A percentile compares a stretch with the other conserved stretches of the same genome.
Conservation (phyloP, 2,888 invertebrate genomes). For the Troides oblongomaculatus region DNA sequence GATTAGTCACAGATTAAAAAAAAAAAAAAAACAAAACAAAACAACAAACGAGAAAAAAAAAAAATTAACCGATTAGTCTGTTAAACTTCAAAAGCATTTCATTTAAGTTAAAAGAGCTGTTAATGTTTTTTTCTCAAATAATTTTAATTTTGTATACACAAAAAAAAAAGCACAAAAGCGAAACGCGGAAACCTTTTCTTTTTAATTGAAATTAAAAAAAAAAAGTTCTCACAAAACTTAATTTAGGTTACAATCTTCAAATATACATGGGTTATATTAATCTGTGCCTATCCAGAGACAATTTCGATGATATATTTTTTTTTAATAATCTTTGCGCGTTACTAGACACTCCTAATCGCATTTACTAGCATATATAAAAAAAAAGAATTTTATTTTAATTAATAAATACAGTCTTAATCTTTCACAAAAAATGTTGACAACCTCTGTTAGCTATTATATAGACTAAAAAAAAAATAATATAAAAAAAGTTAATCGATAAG, state of each 20-base stretch:
- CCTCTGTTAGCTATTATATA: background rate
- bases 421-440: background rate
- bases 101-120: constrained; percentile 47
- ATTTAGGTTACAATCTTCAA: constrained; percentile 33
- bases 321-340: constrained; percentile 12
- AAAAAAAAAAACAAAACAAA: constrained; percentile 41
- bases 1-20: constrained; percentile 66
- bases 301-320: constrained; percentile 40
- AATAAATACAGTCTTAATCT: constrained; percentile 13
- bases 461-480: constrained; percentile 5
- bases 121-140: constrained; percentile 42
- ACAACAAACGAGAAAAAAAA: constrained; percentile 35
- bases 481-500: constrained; percentile 1
- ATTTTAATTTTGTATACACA: constrained; percentile 12
- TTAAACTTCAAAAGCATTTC: constrained; percentile 71
- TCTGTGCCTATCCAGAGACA: constrained; percentile 29
- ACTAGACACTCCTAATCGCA: background rate
- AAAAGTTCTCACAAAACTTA: constrained; percentile 30
- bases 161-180: constrained; percentile 17
- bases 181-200: constrained; percentile 15
- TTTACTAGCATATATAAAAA: background rate
- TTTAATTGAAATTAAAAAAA: constrained; percentile 9
- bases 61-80: constrained; percentile 32
- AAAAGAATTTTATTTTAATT: background rate
- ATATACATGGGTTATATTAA: constrained; percentile 7